A percentile compares a stretch with the other conserved stretches of the same genome.
Evolutionary conservation across 1,140 invertebrate species (phyloP).

Genomic region (Asbolus verrucosus): DNA sequence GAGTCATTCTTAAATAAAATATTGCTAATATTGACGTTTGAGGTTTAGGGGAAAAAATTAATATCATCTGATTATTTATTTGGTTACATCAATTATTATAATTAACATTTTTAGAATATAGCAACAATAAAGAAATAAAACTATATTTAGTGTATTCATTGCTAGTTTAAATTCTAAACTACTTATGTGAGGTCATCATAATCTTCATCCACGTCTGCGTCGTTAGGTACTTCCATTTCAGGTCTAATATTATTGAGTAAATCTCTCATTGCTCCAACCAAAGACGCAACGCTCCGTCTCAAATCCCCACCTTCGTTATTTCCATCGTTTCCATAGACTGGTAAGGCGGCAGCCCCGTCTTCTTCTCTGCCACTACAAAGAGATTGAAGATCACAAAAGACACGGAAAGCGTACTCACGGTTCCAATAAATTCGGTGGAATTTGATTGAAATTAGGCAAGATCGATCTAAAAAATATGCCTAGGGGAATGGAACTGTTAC

Average conservation of each 20-base stretch:
- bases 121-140: slow-evolving; percentile 35
- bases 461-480: slow-evolving; percentile 76
- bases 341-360: slow-evolving; percentile 59
- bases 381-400: no score
- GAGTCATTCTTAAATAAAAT: not conserved
- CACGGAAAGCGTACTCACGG: slow-evolving; percentile 46
- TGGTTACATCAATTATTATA: slow-evolving; percentile 24
- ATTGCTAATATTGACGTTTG: no score
- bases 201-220: slow-evolving; percentile 66
- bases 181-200: slow-evolving; percentile 61
- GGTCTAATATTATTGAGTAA: slow-evolving; percentile 75
- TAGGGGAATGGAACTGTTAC: slow-evolving; percentile 64
- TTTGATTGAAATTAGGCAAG: slow-evolving; percentile 71
- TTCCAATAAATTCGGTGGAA: slow-evolving; percentile 49
- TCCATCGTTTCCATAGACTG: slow-evolving; percentile 47
- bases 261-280: slow-evolving; percentile 81
- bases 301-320: slow-evolving; percentile 66
- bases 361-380: slow-evolving; percentile 51
- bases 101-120: slow-evolving; percentile 38
- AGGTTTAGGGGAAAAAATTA: no score
- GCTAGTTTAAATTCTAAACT: slow-evolving; percentile 10
- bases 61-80: slow-evolving; percentile 9
- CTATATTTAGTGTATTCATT: slow-evolving; percentile 8
- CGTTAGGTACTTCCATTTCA: slow-evolving; percentile 65
- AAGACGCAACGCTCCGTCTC: slow-evolving; percentile 72